Evolutionary conservation across 2,888 invertebrate species (phyloP).

Genomic region (Stenchaetothrips biformis): DNA sequence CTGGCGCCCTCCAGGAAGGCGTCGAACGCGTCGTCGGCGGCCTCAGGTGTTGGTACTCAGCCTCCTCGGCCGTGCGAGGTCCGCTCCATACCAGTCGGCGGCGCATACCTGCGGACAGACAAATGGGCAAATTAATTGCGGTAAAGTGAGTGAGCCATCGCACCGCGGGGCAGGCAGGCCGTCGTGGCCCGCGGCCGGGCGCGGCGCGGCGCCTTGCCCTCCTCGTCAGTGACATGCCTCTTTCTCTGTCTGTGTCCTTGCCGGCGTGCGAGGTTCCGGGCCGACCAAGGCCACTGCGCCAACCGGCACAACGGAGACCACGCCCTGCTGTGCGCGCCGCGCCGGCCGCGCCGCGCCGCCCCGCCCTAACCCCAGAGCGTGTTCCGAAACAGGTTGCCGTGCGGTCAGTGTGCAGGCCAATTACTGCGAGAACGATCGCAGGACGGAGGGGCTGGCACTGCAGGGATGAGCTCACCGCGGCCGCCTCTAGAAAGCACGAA

Average conservation of each 20-base stretch:
- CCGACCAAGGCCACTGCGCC: background rate
- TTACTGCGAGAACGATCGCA: too few species aligned
- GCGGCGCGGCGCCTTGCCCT: background rate
- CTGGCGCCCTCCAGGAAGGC: too few species aligned
- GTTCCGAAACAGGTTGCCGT: too few species aligned
- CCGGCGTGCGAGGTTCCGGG: constrained; percentile 14
- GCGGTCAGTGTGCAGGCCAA: too few species aligned
- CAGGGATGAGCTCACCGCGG: too few species aligned
- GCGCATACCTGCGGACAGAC: background rate
- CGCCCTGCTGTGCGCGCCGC: background rate
- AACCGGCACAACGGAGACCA: background rate
- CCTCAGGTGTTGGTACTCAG: background rate
- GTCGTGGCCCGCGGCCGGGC: background rate
- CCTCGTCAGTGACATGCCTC: background rate
- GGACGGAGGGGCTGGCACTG: too few species aligned
- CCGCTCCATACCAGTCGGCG: background rate
- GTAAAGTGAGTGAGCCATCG: background rate
- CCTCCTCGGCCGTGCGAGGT: background rate
- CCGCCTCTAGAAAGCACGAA: too few species aligned
- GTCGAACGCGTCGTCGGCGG: too few species aligned
- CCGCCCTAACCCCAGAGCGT: background rate
- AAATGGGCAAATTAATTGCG: background rate
- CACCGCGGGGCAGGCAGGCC: background rate
- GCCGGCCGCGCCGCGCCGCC: background rate
- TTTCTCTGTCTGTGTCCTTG: background rate